Percentiles rank a stretch among this genome's conserved stretches.
phyloP scores from a whole-genome alignment of 2,113 vertebrate genomes.

The Cebidichthys violaceus region DNA sequence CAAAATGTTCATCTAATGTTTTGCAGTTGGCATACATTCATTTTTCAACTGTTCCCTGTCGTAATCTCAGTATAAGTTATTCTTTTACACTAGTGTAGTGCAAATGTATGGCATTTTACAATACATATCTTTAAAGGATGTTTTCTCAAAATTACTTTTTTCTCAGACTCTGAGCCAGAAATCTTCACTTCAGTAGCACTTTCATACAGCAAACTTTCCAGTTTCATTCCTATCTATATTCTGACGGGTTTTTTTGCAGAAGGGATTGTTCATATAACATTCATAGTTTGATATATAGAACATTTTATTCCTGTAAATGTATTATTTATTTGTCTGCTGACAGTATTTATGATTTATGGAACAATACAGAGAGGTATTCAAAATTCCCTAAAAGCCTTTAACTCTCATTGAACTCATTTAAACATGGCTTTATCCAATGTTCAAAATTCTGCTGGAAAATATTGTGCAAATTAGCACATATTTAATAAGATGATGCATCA shows the following conservation, averaged over 20 bases:
- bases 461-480: neutral
- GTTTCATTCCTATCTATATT: too few relatives aligned
- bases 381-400: neutral
- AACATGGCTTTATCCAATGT: neutral
- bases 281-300: neutral
- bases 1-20: neutral
- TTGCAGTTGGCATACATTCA: neutral
- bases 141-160: too few relatives aligned
- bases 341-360: neutral
- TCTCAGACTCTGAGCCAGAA: too few relatives aligned
- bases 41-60: neutral
- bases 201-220: too few relatives aligned
- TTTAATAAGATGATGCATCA: too few relatives aligned
- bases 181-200: too few relatives aligned
- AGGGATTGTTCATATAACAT: neutral
- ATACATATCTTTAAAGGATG: too few relatives aligned
- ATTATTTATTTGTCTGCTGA: too few relatives aligned
- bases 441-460: neutral
- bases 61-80: neutral
- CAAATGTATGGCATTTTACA: too few relatives aligned
- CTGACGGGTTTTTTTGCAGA: too few relatives aligned
- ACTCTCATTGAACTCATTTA: neutral
- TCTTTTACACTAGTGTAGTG: neutral
- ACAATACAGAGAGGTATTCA: neutral
- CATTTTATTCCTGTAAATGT: neutral